Base-by-base conservation (phyloP, 2,797 vertebrate species). In the Tiaroga cobitis region DNA sequence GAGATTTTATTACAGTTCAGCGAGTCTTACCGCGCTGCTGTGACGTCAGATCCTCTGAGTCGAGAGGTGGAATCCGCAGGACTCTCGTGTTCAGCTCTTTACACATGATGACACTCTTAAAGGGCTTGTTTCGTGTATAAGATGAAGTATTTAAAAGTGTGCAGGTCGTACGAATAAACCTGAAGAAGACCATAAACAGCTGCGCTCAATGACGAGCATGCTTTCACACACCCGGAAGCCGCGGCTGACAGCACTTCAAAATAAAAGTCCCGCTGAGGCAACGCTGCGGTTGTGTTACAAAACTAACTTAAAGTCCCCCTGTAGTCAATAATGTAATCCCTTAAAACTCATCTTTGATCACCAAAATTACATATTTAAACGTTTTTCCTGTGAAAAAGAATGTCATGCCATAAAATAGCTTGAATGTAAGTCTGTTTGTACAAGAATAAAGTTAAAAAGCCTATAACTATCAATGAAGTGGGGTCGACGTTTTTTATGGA, bases 31-130 rank as follows among this genome's bases (percentile, higher is more conserved):
- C 82, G 39, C 84, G 90, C 43, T 26, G 49, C 0, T 46, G 84
- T 1, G 77, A 43, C 1, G 80, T 82, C 37, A 88, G 92, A 8
- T 92, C 92, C 21, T 90, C 91, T 24, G 63, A 19, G 34, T 69
- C 84, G 68, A 80, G 86, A 11, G 91, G 87, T 0, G 68, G 32
- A 59, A 95, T 83, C 41, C 87, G 91, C 87, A 96, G 79, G 37
- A 96, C 88, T 86, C 91, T 93, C 5, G 93, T 92, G 87, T 93
- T 94, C 3, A 93, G 90, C 68, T 94, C 94, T 88, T 95, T 94
- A 43, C 93, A 93, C 94, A 95, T 95, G 0, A 83, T 77, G 39
- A n/a, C 77, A 54, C 65, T 77, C 46, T 75, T 21, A 10, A 54
- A 8, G 6, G 1, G 0, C 18, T 29, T 39, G 46, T 43, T 65